phyloP scores from a whole-genome alignment of 1,140 invertebrate species.

The Bombus haemorrhoidalis region DNA sequence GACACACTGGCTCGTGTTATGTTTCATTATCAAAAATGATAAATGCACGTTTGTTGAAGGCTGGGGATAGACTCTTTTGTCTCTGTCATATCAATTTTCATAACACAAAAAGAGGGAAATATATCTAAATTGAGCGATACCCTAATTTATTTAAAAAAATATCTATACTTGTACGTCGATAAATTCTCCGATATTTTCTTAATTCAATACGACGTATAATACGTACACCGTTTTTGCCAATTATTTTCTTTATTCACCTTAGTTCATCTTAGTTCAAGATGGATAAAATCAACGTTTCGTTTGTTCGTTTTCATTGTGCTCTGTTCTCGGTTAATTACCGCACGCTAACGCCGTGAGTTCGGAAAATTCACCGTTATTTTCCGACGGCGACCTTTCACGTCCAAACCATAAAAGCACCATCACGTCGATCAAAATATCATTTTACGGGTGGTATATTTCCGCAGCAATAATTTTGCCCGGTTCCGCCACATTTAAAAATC shows the following conservation, averaged over 20 bases:
- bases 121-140: neutral
- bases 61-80: conserved; percentile 4
- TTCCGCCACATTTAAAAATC: neutral
- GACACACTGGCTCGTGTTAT: conserved; percentile 32
- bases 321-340: no score
- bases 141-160: neutral
- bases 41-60: conserved; percentile 28
- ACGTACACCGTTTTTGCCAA: neutral
- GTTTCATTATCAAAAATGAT: conserved; percentile 48
- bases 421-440: no score
- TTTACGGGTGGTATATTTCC: no score
- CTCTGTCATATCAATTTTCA: conserved; percentile 30
- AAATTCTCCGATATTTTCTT: neutral
- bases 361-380: no score
- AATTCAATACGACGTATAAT: neutral
- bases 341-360: no score
- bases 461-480: neutral
- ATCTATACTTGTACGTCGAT: neutral
- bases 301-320: no score
- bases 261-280: no score
- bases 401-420: no score
- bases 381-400: no score
- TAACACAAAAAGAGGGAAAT: conserved; percentile 15
- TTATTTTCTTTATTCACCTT: no score
- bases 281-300: no score